Conservation (phyloP, 2,888 invertebrate species). For the Anorthoa munda region DNA sequence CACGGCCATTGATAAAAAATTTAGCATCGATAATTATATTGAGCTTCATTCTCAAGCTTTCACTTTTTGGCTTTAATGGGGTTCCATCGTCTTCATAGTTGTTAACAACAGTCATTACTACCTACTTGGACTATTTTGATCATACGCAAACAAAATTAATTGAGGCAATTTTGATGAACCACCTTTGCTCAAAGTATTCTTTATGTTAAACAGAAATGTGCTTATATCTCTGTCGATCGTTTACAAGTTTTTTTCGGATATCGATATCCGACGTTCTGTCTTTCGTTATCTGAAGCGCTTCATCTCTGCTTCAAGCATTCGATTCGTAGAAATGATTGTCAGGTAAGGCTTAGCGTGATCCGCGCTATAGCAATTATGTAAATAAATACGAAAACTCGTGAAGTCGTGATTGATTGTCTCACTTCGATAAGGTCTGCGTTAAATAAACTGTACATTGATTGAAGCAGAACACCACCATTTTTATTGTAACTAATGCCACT, state of each 20-base stretch:
- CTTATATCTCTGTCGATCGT: slow-evolving; percentile 71
- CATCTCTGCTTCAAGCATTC: slow-evolving; percentile 64
- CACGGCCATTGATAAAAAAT: slow-evolving; percentile 56
- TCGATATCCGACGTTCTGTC: slow-evolving; percentile 66
- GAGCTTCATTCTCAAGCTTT: slow-evolving; percentile 76
- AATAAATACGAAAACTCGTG: slow-evolving; percentile 71
- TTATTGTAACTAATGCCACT: slow-evolving; percentile 7
- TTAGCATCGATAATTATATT: slow-evolving; percentile 71
- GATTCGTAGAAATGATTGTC: slow-evolving; percentile 69
- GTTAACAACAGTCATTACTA: slow-evolving; percentile 59
- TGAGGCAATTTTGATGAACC: slow-evolving; percentile 80
- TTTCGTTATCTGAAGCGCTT: slow-evolving; percentile 69
- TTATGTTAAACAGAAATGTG: slow-evolving; percentile 72
- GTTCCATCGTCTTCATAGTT: slow-evolving; percentile 62
- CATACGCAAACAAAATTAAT: slow-evolving; percentile 74
- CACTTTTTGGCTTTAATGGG: slow-evolving; percentile 75
- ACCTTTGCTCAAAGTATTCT: slow-evolving; percentile 84
- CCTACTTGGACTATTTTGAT: slow-evolving; percentile 68
- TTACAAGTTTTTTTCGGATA: slow-evolving; percentile 24
- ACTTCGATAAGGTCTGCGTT: slow-evolving; percentile 38
- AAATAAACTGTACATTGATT: slow-evolving; percentile 34
- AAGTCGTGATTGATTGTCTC: slow-evolving; percentile 61
- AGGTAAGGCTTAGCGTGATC: slow-evolving; percentile 71
- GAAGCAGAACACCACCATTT: slow-evolving; percentile 14
- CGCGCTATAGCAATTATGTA: slow-evolving; percentile 71